Conservation (phyloP, 2,113 vertebrate species). For the Engystomops pustulosus region DNA sequence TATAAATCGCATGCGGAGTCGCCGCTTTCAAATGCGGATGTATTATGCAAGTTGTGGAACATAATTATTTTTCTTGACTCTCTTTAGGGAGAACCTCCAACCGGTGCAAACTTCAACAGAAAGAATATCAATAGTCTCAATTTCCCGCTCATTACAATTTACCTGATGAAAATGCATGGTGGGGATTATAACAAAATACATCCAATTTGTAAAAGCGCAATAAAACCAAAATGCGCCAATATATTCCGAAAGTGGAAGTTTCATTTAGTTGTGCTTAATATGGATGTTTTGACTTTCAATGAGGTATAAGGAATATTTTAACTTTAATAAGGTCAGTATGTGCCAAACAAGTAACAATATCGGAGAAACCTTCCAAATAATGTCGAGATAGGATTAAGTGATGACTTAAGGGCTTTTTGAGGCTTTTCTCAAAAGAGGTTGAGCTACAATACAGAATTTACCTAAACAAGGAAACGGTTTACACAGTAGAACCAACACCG, state of each 20-base stretch:
- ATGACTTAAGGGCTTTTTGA: no score
- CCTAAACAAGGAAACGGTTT: no score
- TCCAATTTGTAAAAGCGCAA: not conserved
- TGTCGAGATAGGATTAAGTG: no score
- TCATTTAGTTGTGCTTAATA: not conserved
- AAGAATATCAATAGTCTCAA: constrained; percentile 32
- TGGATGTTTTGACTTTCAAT: no score
- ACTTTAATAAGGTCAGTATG: no score
- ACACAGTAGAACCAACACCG: no score
- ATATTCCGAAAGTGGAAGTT: not conserved
- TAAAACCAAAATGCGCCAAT: not conserved
- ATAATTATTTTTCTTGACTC: constrained; percentile 33
- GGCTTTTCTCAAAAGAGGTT: no score
- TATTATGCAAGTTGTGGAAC: constrained; percentile 37
- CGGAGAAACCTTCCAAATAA: no score
- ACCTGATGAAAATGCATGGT: constrained; percentile 7
- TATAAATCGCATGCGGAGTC: constrained; percentile 8
- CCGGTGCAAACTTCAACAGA: not conserved
- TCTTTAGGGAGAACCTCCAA: not conserved
- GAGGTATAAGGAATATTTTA: no score
- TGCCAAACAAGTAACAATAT: no score
- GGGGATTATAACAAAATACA: constrained; percentile 1
- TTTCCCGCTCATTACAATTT: constrained; percentile 22
- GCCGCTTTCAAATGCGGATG: not conserved
- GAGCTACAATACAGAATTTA: no score